Evolutionary conservation across 1,140 invertebrate genomes (phyloP).

Genomic region (Hetaerina americana): DNA sequence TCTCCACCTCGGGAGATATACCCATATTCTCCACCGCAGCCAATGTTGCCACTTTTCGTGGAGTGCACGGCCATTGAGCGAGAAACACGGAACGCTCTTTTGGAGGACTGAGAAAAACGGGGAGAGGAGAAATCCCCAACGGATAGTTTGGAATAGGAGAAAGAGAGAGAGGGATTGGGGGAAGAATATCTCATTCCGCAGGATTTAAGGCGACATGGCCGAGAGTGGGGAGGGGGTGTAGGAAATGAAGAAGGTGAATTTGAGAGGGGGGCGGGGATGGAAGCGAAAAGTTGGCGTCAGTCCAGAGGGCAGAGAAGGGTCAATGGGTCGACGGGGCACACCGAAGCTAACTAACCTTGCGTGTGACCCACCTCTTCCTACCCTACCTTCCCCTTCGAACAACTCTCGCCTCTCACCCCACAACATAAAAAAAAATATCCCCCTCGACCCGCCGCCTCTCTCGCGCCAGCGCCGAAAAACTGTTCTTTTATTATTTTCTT

Average conservation of each 20-base stretch:
- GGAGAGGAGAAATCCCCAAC: no score
- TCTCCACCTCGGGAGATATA: not conserved
- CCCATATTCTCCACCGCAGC: not conserved
- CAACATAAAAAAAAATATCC: not conserved
- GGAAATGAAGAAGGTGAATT: not conserved
- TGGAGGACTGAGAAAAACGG: no score
- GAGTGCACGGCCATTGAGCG: not conserved
- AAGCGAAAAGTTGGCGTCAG: not conserved
- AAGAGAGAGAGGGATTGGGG: no score
- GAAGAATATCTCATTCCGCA: no score
- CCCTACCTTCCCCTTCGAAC: no score
- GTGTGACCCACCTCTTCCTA: not conserved
- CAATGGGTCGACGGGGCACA: not conserved
- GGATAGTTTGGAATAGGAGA: no score
- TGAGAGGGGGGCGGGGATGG: not conserved
- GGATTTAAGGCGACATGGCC: no score
- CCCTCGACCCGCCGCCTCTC: no score
- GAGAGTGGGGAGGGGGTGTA: not conserved
- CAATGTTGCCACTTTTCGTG: not conserved
- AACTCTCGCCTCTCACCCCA: no score
- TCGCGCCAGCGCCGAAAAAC: no score
- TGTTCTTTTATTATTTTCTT: no score
- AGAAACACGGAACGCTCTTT: no score
- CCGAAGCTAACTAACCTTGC: not conserved
- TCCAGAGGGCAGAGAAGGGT: not conserved